These are phyloP conservation scores for Turritopsis rubra DNA, from an alignment of 30 jellyfish, hydroid and myxozoan species.

Conservation along the genomic window DNA sequence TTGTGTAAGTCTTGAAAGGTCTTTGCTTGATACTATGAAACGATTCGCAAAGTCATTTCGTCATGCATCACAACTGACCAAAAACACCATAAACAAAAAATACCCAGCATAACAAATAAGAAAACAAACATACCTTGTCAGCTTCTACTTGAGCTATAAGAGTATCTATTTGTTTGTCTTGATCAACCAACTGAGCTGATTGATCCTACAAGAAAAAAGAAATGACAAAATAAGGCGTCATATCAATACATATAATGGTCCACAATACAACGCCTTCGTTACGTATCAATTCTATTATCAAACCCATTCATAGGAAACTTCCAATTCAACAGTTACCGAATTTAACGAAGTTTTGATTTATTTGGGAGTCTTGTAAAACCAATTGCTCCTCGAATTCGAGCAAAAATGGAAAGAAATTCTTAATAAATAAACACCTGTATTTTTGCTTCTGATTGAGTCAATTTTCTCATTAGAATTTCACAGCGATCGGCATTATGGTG, in stretches of 20 bases:
- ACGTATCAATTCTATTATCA: no score
- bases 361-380: no score
- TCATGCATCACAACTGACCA: no score
- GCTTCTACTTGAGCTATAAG: conserved; percentile 75
- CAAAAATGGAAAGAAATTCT: background rate
- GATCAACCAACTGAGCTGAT: conserved; percentile 52
- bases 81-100: background rate
- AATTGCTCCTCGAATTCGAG: background rate
- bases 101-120: no score
- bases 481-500: conserved; percentile 59
- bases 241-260: background rate
- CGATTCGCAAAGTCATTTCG: background rate
- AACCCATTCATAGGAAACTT: no score
- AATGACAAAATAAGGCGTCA: background rate
- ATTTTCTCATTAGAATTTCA: conserved; percentile 58
- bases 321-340: no score
- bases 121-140: conserved; percentile 57
- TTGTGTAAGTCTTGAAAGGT: conserved; percentile 76
- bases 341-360: no score
- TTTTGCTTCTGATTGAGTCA: conserved; percentile 73
- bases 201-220: conserved; percentile 27
- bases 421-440: conserved; percentile 37
- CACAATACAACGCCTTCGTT: no score
- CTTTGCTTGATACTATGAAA: conserved; percentile 72
- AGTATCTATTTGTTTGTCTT: conserved; percentile 75